Evolutionary conservation across 2,888 invertebrate species (phyloP).

Genomic region (Melinopterus prodromus): DNA sequence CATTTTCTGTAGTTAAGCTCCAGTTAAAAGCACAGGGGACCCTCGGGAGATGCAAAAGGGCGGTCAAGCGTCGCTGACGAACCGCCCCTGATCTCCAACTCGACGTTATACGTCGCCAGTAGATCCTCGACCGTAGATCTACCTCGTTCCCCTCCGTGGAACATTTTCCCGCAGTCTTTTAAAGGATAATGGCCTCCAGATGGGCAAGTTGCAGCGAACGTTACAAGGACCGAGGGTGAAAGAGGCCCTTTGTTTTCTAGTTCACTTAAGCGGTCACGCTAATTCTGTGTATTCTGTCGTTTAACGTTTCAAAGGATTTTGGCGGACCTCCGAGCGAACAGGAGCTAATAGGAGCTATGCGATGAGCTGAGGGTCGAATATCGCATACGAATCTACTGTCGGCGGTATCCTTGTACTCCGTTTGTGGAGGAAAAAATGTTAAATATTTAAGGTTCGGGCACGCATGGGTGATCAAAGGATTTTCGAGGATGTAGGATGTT

Average conservation of each 20-base stretch:
- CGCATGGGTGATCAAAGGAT: neutral
- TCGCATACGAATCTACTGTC: neutral
- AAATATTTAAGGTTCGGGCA: neutral
- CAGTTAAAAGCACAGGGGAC: neutral
- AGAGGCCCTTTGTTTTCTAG: constrained; percentile 22
- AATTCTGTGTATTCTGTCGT: constrained; percentile 24
- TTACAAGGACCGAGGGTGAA: constrained; percentile 7
- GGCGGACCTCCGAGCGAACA: neutral
- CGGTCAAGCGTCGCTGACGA: constrained; percentile 5
- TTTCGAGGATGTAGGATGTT: neutral
- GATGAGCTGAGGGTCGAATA: neutral
- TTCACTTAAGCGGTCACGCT: constrained; percentile 23
- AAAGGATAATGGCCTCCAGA: constrained; percentile 7
- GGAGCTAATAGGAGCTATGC: neutral
- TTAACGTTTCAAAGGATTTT: constrained; percentile 22
- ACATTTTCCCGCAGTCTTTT: constrained; percentile 14
- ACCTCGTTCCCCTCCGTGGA: constrained; percentile 11
- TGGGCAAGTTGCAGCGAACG: constrained; percentile 13
- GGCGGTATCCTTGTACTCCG: neutral
- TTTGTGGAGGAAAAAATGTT: neutral
- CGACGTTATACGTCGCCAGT: neutral
- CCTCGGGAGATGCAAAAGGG: constrained; percentile 9
- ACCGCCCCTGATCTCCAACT: neutral
- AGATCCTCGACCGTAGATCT: neutral
- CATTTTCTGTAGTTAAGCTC: neutral